Evolutionary conservation across 2,113 vertebrate genomes (phyloP), one percentile per base, ranked within the genome.

Genomic region (Odontophorus gujanensis): DNA sequence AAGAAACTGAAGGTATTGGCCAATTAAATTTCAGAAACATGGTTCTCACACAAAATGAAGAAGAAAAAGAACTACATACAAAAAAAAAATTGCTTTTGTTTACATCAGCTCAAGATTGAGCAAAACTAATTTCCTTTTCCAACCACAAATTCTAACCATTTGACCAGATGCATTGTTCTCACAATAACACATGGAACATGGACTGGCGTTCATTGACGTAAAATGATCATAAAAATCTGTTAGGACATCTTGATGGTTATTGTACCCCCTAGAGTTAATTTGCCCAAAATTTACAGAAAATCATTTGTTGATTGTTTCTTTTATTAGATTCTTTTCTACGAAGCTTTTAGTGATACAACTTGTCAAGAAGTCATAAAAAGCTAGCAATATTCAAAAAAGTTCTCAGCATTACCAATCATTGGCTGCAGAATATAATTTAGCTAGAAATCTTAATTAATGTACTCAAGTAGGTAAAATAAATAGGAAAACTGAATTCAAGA

Each of bases 111-210:
- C 55, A 87, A 59, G 10, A 81, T 19, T 74, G 63, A 83, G 74
- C 30, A 85, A 68, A 71, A 88, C 14, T 77, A 59, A 90, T 67
- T 83, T 82, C 7, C 32, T 66, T 92, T 91, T 93, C 57, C 59
- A 81, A 25, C 80, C 61, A 74, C 88, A 85, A 71, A 67, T 21
- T 65, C 34, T 62, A 89, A 73, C 21, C 42, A 81, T 81, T 87
- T 88, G 53, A 85, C 65, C 43, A 93, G 50, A 43, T 93, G 66
- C 66, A 43, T 30, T 68, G 25, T 47, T 93, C 75, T 58, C 34
- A 87, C 34, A 90, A 45, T 65, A 81, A 61, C 28, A 74, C 42
- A 77, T 15, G 11, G 59, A 90, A 62, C 17, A 66, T 50, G 9
- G 20, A 59, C 25, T 63, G 18, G 19, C 21, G 63, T 67, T 87